Evolutionary conservation across 2,888 invertebrate genomes (phyloP).

Genomic region (Ischnura elegans): DNA sequence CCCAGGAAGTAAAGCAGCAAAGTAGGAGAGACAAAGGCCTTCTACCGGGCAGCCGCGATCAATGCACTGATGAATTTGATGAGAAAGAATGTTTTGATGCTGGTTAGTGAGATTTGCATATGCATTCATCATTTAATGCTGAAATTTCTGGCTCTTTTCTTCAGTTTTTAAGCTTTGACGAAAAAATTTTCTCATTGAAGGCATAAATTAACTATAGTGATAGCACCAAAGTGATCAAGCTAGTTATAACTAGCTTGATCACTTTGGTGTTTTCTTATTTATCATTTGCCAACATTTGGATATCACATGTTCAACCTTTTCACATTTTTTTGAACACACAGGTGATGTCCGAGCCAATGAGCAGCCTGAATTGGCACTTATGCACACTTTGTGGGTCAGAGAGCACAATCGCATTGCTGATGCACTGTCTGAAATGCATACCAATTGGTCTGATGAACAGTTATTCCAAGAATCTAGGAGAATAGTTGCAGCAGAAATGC

Average conservation of each 20-base stretch:
- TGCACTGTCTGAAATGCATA: slow-evolving; percentile 76
- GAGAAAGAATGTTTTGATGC: slow-evolving; percentile 85
- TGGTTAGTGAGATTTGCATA: slow-evolving; percentile 77
- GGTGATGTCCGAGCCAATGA: slow-evolving; percentile 78
- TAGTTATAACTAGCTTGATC: neutral
- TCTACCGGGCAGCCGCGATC: slow-evolving; percentile 83
- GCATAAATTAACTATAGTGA: neutral
- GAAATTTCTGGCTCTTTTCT: no score
- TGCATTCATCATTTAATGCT: neutral
- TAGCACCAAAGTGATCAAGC: neutral
- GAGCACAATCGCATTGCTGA: slow-evolving; percentile 80
- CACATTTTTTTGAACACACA: slow-evolving; percentile 67
- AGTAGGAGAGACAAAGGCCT: slow-evolving; percentile 78
- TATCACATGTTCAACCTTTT: neutral
- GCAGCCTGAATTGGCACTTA: slow-evolving; percentile 77
- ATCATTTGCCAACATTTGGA: no score
- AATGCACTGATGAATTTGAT: slow-evolving; percentile 82
- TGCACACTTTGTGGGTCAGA: slow-evolving; percentile 79
- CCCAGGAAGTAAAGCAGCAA: slow-evolving; percentile 70
- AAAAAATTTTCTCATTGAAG: no score
- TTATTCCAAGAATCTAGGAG: slow-evolving; percentile 79
- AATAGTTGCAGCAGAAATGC: slow-evolving; percentile 78
- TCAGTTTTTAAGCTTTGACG: no score
- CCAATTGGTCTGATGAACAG: slow-evolving; percentile 79
- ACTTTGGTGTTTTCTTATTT: no score